Base-by-base conservation (phyloP, 1,140 invertebrate genomes). In the Neoseiulus cucumeris region DNA sequence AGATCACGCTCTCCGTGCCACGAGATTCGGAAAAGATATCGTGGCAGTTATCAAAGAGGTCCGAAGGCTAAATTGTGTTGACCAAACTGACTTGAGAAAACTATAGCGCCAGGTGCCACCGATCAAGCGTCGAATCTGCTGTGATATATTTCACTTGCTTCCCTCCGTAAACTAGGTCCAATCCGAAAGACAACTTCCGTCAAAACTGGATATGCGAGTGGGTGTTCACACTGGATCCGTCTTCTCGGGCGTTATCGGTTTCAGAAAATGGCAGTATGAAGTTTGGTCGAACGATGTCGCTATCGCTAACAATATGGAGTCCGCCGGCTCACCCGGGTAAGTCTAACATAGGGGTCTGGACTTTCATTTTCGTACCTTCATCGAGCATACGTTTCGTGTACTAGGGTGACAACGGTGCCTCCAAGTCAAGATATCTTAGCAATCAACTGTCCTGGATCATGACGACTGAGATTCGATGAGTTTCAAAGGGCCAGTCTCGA, bases 1-100 rank as follows among this genome's bases (percentile, higher is more conserved):
- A 9, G 92, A 94, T 79, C 91, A 95, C 72, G 91, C 91, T 1
- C 87, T 87, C 72, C 94, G 92, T 76, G 94, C 91, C 72, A 91
- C 95, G 67, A 91, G 91, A 70, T 95, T 96, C 91, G 92, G 91
- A 1, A 77, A 95, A 47, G 86, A 91, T 75, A 96, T 96, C 91
- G 94, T 95, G 68, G 87, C 93, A 71, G 89, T 90, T 30, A 96
- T 97, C 71, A 82, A 86, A 87, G 90, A 77, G 79, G 77, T 9
- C n/a, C n/a, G n/a, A n/a, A n/a, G n/a, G n/a, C n/a, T n/a, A n/a
- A n/a, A n/a, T n/a, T n/a, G n/a, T n/a, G n/a, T n/a, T n/a, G n/a
- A n/a, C n/a, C n/a, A n/a, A n/a, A n/a, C n/a, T n/a, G n/a, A n/a
- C n/a, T n/a, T n/a, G n/a, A n/a, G n/a, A n/a, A n/a, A n/a, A n/a